phyloP scores from a whole-genome alignment of 2,888 invertebrate species.

The Crematogaster levior region DNA sequence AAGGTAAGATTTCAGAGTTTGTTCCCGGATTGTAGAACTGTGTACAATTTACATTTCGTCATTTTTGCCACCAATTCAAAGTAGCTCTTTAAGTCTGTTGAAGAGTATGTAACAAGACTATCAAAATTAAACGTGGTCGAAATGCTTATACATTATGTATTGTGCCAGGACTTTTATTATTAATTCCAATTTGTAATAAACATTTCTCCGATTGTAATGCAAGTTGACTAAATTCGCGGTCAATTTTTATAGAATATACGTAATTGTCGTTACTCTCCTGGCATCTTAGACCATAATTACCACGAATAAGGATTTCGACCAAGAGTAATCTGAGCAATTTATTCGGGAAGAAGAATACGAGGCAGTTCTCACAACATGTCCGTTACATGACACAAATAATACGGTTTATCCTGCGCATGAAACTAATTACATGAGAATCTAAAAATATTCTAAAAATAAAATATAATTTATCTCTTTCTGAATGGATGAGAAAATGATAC shows the following conservation, averaged over 20 bases:
- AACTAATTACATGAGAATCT: not conserved
- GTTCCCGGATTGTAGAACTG: no score
- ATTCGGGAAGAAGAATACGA: not conserved
- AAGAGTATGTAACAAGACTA: not conserved
- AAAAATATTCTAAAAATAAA: not conserved
- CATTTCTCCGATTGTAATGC: not conserved
- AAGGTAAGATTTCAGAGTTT: no score
- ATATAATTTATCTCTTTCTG: not conserved
- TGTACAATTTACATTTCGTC: not conserved
- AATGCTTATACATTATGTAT: not conserved
- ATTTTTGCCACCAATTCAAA: not conserved
- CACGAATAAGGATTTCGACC: not conserved
- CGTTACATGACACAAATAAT: not conserved
- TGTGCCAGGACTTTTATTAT: not conserved
- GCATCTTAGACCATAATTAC: not conserved
- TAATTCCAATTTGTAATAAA: constrained; percentile 9
- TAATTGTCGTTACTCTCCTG: not conserved
- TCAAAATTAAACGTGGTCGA: not conserved
- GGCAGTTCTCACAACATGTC: not conserved
- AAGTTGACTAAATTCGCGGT: not conserved
- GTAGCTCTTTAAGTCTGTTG: not conserved
- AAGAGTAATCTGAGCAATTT: not conserved
- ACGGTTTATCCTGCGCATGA: not conserved
- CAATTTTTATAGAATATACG: not conserved
- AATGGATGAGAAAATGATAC: not conserved